phyloP scores from a whole-genome alignment of 2,888 invertebrate genomes.

The Adelognathus sp. region DNA sequence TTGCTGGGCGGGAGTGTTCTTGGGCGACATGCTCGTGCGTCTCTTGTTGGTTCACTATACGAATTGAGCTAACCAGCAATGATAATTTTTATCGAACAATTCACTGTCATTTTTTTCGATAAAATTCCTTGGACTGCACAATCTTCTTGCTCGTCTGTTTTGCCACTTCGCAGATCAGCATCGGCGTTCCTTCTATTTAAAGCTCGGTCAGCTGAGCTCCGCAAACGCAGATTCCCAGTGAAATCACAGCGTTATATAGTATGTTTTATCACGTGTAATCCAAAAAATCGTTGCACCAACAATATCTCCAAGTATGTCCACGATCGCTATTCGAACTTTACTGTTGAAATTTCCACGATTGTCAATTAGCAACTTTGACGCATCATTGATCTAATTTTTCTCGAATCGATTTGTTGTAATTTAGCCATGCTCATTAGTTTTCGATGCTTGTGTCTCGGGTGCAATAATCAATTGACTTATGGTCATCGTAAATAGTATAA shows the following conservation, averaged over 20 bases:
- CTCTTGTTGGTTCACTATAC: not conserved
- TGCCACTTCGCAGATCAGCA: constrained; percentile 16
- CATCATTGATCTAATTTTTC: too few relatives aligned
- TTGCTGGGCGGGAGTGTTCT: constrained; percentile 9
- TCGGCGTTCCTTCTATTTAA: constrained; percentile 37
- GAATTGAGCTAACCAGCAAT: not conserved
- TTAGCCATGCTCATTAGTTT: too few relatives aligned
- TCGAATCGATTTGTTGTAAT: too few relatives aligned
- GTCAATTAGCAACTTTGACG: too few relatives aligned
- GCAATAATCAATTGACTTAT: too few relatives aligned
- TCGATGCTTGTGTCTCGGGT: too few relatives aligned
- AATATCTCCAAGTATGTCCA: not conserved
- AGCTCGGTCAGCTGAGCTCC: constrained; percentile 33
- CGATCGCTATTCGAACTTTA: too few relatives aligned
- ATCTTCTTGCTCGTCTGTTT: constrained; percentile 2
- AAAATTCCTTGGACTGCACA: not conserved
- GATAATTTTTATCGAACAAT: too few relatives aligned
- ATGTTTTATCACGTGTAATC: constrained; percentile 7
- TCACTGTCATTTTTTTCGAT: not conserved
- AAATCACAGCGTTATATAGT: not conserved
- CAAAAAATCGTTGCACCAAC: not conserved
- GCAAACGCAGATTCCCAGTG: not conserved
- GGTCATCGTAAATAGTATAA: too few relatives aligned
- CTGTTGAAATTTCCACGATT: too few relatives aligned
- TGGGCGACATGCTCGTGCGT: not conserved